These are phyloP conservation scores for Tachypleus tridentatus DNA, from an alignment of 1,140 invertebrate genomes.

Conservation along the genomic window DNA sequence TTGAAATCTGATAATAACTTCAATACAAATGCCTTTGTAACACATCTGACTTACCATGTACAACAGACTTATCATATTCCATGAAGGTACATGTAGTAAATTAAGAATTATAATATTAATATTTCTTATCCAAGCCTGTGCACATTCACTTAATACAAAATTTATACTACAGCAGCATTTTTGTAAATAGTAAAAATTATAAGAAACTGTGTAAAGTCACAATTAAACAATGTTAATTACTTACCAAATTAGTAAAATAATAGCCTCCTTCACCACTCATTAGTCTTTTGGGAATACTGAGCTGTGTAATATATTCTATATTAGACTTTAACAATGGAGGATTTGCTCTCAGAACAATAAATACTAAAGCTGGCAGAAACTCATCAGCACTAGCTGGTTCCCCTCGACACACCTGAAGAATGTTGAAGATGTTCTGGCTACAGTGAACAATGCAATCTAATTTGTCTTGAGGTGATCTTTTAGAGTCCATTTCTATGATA, in stretches of 20 bases:
- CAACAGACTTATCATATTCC: no score
- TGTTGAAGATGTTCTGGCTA: slow-evolving; percentile 79
- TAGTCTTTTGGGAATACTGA: slow-evolving; percentile 79
- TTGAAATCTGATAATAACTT: no score
- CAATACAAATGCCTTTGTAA: no score
- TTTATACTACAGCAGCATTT: no score
- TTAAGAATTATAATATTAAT: no score
- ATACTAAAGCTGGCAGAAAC: slow-evolving; percentile 93
- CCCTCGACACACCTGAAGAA: slow-evolving; percentile 48
- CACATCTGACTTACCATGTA: no score
- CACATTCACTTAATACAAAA: no score
- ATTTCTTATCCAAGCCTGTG: no score
- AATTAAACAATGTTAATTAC: slow-evolving; percentile 17
- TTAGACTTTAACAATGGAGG: slow-evolving; percentile 94
- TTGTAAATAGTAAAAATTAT: no score
- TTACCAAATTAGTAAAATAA: slow-evolving; percentile 95
- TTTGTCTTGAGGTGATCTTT: slow-evolving; percentile 84
- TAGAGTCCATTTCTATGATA: slow-evolving; percentile 66
- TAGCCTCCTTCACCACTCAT: slow-evolving; percentile 97
- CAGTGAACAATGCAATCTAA: slow-evolving; percentile 79
- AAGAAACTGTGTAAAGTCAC: no score
- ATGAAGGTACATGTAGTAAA: no score
- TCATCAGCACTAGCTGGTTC: slow-evolving; percentile 83
- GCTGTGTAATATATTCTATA: slow-evolving; percentile 72
- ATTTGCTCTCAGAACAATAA: slow-evolving; percentile 93